Conservation (phyloP, 2,888 invertebrate genomes). For the Strigamia transsilvanica region DNA sequence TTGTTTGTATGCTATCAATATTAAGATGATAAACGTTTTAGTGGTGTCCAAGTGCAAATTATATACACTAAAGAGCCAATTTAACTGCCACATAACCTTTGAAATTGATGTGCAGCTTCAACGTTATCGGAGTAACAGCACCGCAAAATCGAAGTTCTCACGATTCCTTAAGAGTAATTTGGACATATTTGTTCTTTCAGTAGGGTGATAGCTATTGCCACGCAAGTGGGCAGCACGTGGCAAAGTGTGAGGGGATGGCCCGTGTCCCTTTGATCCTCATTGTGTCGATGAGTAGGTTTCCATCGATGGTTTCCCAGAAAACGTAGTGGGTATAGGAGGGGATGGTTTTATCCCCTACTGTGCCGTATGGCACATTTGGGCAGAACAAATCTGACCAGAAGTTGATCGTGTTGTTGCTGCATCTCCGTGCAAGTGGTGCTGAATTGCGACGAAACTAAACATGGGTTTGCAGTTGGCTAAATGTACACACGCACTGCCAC, state of each 20-base stretch:
- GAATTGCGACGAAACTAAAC: not conserved
- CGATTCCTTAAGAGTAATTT: constrained; percentile 10
- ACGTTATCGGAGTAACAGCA: not conserved
- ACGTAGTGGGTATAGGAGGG: constrained; percentile 5
- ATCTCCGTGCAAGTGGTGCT: not conserved
- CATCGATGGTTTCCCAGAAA: constrained; percentile 26
- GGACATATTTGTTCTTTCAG: constrained; percentile 15
- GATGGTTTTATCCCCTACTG: constrained; percentile 24
- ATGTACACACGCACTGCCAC: not conserved
- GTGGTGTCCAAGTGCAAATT: constrained; percentile 26
- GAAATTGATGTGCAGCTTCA: not conserved
- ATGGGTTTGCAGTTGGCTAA: not conserved
- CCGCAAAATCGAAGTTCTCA: constrained; percentile 4
- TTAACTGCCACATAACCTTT: constrained; percentile 30
- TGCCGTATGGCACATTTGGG: constrained; percentile 12
- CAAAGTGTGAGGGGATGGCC: not conserved
- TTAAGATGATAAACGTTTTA: constrained; percentile 21
- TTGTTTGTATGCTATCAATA: constrained; percentile 23
- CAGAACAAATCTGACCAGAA: constrained; percentile 23
- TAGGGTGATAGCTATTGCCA: constrained; percentile 11
- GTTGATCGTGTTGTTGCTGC: not conserved
- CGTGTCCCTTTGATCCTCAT: constrained; percentile 25
- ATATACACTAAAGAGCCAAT: constrained; percentile 1
- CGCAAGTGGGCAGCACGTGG: constrained; percentile 18
- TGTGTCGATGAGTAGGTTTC: constrained; percentile 14